A percentile compares a stretch with the other conserved stretches of the same genome.
Conservation (phyloP, 1,140 invertebrate genomes). For the Battus philenor region DNA sequence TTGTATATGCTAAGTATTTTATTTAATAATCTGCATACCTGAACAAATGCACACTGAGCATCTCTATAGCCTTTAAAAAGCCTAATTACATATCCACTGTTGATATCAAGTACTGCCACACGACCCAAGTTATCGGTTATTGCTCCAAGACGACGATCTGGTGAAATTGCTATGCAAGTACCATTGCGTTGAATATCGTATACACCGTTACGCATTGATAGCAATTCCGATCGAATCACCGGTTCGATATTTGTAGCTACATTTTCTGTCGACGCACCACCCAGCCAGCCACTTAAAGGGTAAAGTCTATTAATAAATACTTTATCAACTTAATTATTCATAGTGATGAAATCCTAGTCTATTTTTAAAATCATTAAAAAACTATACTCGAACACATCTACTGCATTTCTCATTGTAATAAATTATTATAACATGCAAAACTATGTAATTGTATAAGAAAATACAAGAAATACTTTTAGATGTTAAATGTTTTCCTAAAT, state of each 20-base stretch:
- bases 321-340: no score
- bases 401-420: no score
- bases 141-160: slow-evolving; percentile 86
- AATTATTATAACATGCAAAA: no score
- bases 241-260: slow-evolving; percentile 62
- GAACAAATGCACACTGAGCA: slow-evolving; percentile 94
- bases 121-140: slow-evolving; percentile 91
- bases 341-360: no score
- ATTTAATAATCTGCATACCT: slow-evolving; percentile 68
- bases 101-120: slow-evolving; percentile 89
- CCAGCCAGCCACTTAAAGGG: slow-evolving; percentile 76
- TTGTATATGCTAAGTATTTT: no score
- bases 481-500: no score
- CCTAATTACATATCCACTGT: slow-evolving; percentile 85
- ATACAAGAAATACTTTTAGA: no score
- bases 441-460: no score
- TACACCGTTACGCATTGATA: slow-evolving; percentile 87
- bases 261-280: slow-evolving; percentile 70
- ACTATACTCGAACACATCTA: no score
- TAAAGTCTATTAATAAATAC: not conserved
- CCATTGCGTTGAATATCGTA: slow-evolving; percentile 88
- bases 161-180: slow-evolving; percentile 83
- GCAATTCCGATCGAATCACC: slow-evolving; percentile 78
- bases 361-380: no score
- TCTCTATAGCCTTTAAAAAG: slow-evolving; percentile 97